Conservation (phyloP, 2,113 vertebrate species). For the Emydocephalus ijimae region DNA sequence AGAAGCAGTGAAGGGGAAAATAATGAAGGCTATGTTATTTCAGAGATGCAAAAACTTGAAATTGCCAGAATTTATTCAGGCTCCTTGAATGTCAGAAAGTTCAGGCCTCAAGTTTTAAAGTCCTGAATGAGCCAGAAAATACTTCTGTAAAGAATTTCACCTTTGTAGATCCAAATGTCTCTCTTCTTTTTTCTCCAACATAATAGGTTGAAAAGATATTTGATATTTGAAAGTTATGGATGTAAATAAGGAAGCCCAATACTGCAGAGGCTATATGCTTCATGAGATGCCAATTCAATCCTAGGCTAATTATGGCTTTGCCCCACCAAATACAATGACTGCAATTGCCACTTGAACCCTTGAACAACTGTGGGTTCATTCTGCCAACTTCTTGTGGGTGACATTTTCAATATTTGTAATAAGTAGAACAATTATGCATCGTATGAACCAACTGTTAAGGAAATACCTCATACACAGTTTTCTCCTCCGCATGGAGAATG, state of each 20-base stretch:
- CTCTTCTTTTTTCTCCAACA: rapidly evolving
- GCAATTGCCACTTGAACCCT: not conserved
- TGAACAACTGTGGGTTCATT: not conserved
- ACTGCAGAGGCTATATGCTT: slow-evolving; percentile 2
- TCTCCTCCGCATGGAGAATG: not conserved
- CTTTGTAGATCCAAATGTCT: not conserved
- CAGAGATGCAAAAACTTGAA: slow-evolving; percentile 56
- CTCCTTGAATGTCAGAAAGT: slow-evolving; percentile 37
- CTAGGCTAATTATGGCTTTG: not conserved
- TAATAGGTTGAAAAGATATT: not conserved
- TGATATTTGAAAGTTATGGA: not conserved
- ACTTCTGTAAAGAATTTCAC: slow-evolving; percentile 5
- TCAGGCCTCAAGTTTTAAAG: slow-evolving; percentile 31
- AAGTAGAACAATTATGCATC: not conserved
- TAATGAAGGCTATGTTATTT: slow-evolving; percentile 59
- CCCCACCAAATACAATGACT: not conserved
- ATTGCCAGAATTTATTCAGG: slow-evolving; percentile 43
- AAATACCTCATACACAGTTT: not conserved
- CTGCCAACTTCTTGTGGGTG: not conserved
- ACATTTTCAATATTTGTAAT: not conserved
- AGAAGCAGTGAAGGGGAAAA: slow-evolving; percentile 60
- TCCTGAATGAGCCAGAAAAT: slow-evolving; percentile 24
- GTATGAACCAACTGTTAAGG: not conserved
- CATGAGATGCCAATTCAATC: slow-evolving; percentile 11
- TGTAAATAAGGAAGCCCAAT: not conserved